These are phyloP conservation scores for Megaustenia siamemsis DNA, from an alignment of 2,888 invertebrate genomes.

Conservation along the genomic window DNA sequence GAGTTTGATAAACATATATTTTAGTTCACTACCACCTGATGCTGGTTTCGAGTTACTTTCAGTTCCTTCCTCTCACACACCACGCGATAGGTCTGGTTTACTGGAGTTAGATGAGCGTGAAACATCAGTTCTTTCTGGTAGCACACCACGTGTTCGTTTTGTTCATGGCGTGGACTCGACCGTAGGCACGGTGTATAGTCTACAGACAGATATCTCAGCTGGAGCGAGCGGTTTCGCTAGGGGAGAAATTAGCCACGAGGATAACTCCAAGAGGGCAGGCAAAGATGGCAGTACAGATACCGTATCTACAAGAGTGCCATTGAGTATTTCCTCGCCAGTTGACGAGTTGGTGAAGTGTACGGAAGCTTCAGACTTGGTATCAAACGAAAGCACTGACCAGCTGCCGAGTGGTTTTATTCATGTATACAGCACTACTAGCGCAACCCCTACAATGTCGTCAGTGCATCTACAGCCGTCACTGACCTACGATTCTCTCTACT, in stretches of 20 bases:
- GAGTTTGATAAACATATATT: not conserved
- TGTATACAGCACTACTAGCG: not conserved
- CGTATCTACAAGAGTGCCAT: not conserved
- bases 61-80: not conserved
- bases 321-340: not conserved
- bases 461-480: constrained; percentile 3
- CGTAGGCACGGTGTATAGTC: not conserved
- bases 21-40: not conserved
- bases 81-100: too few relatives aligned
- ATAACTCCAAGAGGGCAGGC: too few relatives aligned
- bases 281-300: not conserved
- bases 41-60: not conserved
- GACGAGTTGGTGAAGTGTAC: not conserved
- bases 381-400: not conserved
- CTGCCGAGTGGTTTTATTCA: too few relatives aligned
- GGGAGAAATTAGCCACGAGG: not conserved
- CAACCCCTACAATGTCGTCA: not conserved
- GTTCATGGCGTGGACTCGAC: not conserved
- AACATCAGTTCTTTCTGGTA: not conserved
- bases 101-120: not conserved
- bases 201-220: not conserved
- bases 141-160: too few relatives aligned
- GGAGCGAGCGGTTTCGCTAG: not conserved
- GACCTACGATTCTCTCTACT: not conserved
- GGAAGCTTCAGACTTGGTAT: too few relatives aligned